Conservation (phyloP, 2,113 vertebrate species). For the Corynorhinus townsendii region DNA sequence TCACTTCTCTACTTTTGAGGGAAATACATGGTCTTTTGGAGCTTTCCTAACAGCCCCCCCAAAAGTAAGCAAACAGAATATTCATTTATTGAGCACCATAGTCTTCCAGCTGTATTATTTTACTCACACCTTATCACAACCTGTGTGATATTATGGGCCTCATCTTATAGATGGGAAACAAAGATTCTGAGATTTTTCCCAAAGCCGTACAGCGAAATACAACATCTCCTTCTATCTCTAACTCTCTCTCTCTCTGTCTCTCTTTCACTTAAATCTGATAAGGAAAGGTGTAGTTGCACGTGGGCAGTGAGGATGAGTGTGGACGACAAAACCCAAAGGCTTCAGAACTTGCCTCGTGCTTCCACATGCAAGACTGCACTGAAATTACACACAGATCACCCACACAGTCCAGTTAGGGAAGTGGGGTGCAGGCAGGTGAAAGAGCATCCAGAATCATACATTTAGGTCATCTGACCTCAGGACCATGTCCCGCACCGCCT, state of each 20-base stretch:
- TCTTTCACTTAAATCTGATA: background rate
- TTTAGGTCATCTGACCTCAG: background rate
- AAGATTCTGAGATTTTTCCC: background rate
- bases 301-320: background rate
- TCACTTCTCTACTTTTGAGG: background rate
- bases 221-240: background rate
- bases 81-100: background rate
- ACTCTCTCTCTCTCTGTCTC: no score
- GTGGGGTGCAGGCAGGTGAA: background rate
- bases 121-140: background rate
- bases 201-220: background rate
- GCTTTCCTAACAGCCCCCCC: background rate
- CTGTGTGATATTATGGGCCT: background rate
- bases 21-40: background rate
- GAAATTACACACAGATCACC: background rate
- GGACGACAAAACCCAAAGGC: background rate
- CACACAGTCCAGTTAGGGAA: background rate
- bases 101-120: background rate
- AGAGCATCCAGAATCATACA: background rate
- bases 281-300: background rate
- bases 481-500: background rate
- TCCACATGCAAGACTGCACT: background rate
- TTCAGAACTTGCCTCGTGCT: background rate
- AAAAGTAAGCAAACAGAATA: background rate
- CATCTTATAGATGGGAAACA: constrained; percentile 6